Base-by-base conservation (phyloP, 2,888 invertebrate genomes). In the Drosophila incognita region DNA sequence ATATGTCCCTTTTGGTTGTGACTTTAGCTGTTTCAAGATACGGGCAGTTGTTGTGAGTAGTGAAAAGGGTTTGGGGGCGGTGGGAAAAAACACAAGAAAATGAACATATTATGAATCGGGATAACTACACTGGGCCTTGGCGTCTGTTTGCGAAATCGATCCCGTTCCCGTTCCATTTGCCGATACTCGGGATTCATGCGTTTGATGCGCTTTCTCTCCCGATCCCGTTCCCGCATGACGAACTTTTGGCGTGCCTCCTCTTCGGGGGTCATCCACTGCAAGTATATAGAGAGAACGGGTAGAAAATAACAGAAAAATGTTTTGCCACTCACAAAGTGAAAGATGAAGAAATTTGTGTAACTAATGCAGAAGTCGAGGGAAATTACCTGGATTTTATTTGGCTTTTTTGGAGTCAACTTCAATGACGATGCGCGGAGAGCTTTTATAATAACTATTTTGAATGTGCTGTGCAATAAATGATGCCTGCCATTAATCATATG, bases 151-250 rank as follows among this genome's bases (percentile, higher is more conserved):
- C 90, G 89, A 74, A 90, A 91, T 67, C 90, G 89, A 82, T 90
- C 90, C 33, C 90, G 87, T 49, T 90, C 91, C 24, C 91, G 83
- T 72, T 90, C 90, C 85, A 90, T 89, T 68, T 85, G 83, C 5
- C 90, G 89, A 69, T 91, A 90, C n/a, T 90, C 91, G 59, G 91
- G 91, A 78, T 90, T 91, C 74, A 87, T 76, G 61, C 90, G 86
- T 73, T 90, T 90, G 69, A 87, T 89, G 53, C 90, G 89, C 59
- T 90, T 91, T 40, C 90, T 69, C 57, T 90, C 90, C 38, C 90
- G 91, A 74, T 90, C 90, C 61, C 87, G 77, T 75, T 90, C 91
- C 49, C 90, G 87, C 76, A 91, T 91, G 76, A 88, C 82, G 75
- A 87, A 89, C 83, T 90, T 90, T 69, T 91, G 89, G 36, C 91